Conservation (phyloP, 2,113 vertebrate species). For the Carassius carassius region DNA sequence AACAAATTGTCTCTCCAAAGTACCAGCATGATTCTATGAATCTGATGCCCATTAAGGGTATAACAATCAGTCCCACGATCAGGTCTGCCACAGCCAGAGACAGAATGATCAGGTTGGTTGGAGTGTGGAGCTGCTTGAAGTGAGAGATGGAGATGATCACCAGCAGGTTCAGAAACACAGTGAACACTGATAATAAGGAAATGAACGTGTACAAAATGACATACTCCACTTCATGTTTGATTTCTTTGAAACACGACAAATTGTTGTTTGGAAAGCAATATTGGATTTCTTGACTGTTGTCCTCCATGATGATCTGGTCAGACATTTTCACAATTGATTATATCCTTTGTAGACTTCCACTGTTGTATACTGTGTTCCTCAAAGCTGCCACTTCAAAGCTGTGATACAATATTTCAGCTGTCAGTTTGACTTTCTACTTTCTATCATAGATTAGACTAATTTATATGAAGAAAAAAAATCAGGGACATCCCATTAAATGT, state of each 20-base stretch:
- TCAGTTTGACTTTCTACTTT: background rate
- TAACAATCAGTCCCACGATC: slow-evolving; percentile 70
- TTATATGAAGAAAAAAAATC: background rate
- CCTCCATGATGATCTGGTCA: background rate
- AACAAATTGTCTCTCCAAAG: slow-evolving; percentile 46
- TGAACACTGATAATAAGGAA: background rate
- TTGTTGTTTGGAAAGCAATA: slow-evolving; percentile 15
- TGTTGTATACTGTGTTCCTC: too few relatives aligned
- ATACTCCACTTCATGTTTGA: background rate
- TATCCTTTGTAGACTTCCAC: too few relatives aligned
- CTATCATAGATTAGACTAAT: background rate
- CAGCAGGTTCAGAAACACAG: too few relatives aligned
- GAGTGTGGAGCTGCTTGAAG: slow-evolving; percentile 70
- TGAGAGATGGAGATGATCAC: too few relatives aligned
- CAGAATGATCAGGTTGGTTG: slow-evolving; percentile 70
- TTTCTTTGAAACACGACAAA: slow-evolving; percentile 6
- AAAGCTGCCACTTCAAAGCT: background rate
- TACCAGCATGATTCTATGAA: slow-evolving; percentile 33
- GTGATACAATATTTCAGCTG: background rate
- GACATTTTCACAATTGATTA: too few relatives aligned
- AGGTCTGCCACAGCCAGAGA: slow-evolving; percentile 68
- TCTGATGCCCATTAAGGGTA: slow-evolving; percentile 66
- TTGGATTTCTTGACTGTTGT: background rate
- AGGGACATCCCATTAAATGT: background rate
- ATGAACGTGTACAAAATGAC: background rate